These are phyloP conservation scores for Drosophila aldrichi DNA, from an alignment of 2,888 invertebrate genomes.

Conservation along the genomic window DNA sequence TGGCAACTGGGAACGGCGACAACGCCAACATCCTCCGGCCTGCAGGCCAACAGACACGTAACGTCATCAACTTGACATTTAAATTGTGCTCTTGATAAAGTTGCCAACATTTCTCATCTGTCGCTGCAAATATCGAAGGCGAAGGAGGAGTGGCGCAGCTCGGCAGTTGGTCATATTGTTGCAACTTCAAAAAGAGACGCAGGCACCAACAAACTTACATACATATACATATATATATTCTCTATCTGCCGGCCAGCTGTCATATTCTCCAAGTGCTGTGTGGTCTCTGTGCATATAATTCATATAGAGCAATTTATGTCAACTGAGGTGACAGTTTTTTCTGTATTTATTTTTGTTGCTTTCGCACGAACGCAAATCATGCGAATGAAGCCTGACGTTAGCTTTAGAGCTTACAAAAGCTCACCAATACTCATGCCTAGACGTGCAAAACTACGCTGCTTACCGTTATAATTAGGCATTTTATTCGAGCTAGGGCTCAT, in stretches of 20 bases:
- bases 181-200: constrained; percentile 50
- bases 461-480: constrained; percentile 51
- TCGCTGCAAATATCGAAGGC: not conserved
- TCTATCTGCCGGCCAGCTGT: constrained; percentile 54
- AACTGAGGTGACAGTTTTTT: constrained; percentile 56
- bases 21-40: constrained; percentile 55
- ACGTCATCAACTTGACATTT: constrained; percentile 79
- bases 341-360: constrained; percentile 27
- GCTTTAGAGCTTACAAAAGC: constrained; percentile 24
- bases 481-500: constrained; percentile 28
- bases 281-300: constrained; percentile 62
- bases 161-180: constrained; percentile 59
- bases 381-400: constrained; percentile 1
- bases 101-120: constrained; percentile 74
- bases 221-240: not conserved
- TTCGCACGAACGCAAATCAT: constrained; percentile 43
- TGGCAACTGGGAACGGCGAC: constrained; percentile 5
- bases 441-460: constrained; percentile 20
- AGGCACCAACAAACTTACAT: not conserved
- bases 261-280: constrained; percentile 64
- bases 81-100: constrained; percentile 80
- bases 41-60: constrained; percentile 68
- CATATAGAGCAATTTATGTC: constrained; percentile 71
- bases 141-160: not conserved
- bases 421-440: constrained; percentile 20